Evolutionary conservation across 2,113 vertebrate genomes (phyloP).

Genomic region (Bubo blakistoni): DNA sequence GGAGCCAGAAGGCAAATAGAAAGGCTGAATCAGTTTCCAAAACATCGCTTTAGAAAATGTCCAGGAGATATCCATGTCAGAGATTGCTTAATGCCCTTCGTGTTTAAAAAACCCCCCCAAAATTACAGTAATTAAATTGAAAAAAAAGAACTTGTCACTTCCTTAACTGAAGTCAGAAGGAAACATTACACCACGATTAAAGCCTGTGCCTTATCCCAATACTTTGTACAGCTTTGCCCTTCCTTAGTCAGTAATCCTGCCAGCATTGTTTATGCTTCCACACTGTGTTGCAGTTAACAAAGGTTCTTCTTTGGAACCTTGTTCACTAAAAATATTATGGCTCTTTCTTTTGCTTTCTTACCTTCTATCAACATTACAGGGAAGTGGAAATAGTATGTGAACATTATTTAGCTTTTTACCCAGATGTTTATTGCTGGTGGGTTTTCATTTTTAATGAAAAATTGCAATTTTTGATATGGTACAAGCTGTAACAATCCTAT

Average conservation of each 20-base stretch:
- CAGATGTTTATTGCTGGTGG: background rate
- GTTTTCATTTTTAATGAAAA: background rate
- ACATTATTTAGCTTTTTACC: background rate
- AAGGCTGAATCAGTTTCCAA: background rate
- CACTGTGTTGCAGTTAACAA: background rate
- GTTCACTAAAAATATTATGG: background rate
- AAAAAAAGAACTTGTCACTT: background rate
- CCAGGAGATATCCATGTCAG: background rate
- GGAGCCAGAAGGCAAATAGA: constrained; percentile 12
- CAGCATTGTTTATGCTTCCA: background rate
- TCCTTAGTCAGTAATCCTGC: background rate
- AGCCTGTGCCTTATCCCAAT: background rate
- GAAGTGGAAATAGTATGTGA: background rate
- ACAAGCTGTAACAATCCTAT: background rate
- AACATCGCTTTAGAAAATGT: background rate
- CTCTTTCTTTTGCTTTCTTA: background rate
- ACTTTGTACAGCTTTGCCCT: background rate
- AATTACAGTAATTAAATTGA: background rate
- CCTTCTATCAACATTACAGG: background rate
- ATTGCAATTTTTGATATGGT: background rate
- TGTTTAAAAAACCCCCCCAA: background rate
- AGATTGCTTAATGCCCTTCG: background rate
- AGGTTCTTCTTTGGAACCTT: background rate
- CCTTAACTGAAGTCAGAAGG: background rate
- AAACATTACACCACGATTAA: background rate